Base-by-base conservation (phyloP, 2,797 vertebrate species). In the Parauchenoglanis punctatus region DNA sequence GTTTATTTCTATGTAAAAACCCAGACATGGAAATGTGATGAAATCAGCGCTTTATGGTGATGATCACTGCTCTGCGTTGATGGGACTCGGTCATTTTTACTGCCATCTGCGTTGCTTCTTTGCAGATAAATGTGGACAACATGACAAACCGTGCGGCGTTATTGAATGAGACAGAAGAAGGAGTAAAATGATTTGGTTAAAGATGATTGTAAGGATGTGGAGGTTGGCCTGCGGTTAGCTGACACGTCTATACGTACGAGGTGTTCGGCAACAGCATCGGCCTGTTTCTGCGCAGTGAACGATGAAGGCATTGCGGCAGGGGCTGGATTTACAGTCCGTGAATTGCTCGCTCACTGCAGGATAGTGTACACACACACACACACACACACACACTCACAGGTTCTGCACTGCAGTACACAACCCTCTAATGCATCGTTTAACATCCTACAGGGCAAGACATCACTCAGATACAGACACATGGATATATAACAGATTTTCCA, bases 281-380 rank as follows among this genome's bases (percentile, higher is more conserved):
- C 23, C 12, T 46, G n/a, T 63, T n/a, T 52, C 49, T 49, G 18
- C 5, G n/a, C 84, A 61, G 83, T 85, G 35, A 84, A 58, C 2
- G 40, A 76, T 59, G 7, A 67, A 75, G 17, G 17, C 6, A 23
- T 0, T 73, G 70, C 84, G 76, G 84, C 56, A 76, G 70, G 56
- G 70, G 56, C 84, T 85, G 83, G 40, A 75, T 84, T 58, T 59
- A 75, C 25, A 40, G 40, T 59, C 83, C 15, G n/a, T 76, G 70
- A 76, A 49, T 75, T 76, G 23, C 31, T 40, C 54, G 44, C 6
- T 2, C 46, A 54, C 72, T 77, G 58, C 91, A 92, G 23, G 80
- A 63, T 81, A 10, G 56, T 0, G 31, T 25, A 5, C 18, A 20
- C 52, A 78, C 28, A 85, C 44, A 75, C 25, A 49, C 25, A 40